phyloP scores from a whole-genome alignment of 2,797 vertebrate species.

The Dipus sagitta region DNA sequence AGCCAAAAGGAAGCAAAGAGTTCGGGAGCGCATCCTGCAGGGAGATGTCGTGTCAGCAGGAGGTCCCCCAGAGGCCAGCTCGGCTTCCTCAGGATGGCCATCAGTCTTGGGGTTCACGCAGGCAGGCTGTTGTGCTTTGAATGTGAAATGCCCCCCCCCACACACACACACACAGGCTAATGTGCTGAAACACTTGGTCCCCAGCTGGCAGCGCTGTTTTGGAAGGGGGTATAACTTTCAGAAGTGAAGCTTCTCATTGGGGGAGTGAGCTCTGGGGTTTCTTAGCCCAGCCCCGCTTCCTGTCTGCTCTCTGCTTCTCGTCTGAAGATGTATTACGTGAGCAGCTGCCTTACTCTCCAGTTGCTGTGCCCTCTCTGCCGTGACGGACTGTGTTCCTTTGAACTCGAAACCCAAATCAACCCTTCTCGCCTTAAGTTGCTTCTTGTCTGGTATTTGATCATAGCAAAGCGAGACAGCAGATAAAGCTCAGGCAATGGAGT shows the following conservation, averaged over 20 bases:
- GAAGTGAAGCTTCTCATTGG: neutral
- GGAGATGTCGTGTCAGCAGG: neutral
- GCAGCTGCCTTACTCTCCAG: neutral
- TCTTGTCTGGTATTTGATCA: neutral
- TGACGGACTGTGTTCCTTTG: neutral
- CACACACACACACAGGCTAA: neutral
- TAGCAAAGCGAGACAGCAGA: neutral
- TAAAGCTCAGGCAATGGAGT: neutral
- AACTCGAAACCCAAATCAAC: neutral
- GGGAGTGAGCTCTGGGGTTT: neutral
- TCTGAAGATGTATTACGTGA: neutral
- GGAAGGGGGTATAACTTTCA: neutral
- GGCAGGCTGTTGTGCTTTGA: neutral
- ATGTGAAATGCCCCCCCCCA: neutral
- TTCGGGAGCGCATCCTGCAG: too few relatives aligned
- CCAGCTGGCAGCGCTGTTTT: neutral
- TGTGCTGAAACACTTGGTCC: neutral
- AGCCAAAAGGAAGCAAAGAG: neutral
- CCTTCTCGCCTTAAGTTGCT: neutral
- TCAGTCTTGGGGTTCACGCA: neutral
- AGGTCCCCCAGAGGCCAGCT: neutral
- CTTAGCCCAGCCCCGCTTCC: neutral
- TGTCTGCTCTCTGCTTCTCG: neutral
- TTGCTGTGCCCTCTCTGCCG: accelerated
- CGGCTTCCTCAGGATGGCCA: neutral